Conservation (phyloP, 2,888 invertebrate species). For the Lasioglossum malachurum region DNA sequence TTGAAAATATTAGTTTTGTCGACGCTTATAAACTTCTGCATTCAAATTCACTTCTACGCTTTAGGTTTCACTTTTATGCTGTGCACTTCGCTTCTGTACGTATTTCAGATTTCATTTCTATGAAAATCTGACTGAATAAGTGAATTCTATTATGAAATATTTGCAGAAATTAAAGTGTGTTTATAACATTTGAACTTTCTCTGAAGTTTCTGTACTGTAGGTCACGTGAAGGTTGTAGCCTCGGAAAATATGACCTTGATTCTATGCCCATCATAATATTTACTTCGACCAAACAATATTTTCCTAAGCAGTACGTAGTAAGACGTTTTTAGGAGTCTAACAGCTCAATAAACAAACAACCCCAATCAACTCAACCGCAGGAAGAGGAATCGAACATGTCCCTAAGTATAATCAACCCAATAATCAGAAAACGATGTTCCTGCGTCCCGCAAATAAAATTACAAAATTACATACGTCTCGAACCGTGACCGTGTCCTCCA, state of each 20-base stretch:
- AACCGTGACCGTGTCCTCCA: background rate
- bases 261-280: too few relatives aligned
- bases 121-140: background rate
- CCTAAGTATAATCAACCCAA: background rate
- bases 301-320: too few relatives aligned
- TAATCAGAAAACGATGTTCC: background rate
- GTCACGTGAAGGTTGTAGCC: too few relatives aligned
- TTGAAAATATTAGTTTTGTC: background rate
- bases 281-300: too few relatives aligned
- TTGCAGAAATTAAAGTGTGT: too few relatives aligned
- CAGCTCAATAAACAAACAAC: background rate
- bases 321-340: too few relatives aligned
- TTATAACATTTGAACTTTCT: too few relatives aligned
- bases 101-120: background rate
- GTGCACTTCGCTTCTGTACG: background rate
- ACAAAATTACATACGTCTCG: background rate
- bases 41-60: background rate
- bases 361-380: background rate
- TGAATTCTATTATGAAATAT: background rate
- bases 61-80: background rate
- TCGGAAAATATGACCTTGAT: too few relatives aligned
- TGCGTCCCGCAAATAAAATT: background rate
- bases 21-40: background rate
- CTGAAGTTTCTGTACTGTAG: too few relatives aligned
- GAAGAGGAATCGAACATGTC: background rate